Percentiles rank a stretch among this genome's conserved stretches.
Evolutionary conservation across 2,113 vertebrate species (phyloP).

Genomic region (Micronycteris hirsuta): DNA sequence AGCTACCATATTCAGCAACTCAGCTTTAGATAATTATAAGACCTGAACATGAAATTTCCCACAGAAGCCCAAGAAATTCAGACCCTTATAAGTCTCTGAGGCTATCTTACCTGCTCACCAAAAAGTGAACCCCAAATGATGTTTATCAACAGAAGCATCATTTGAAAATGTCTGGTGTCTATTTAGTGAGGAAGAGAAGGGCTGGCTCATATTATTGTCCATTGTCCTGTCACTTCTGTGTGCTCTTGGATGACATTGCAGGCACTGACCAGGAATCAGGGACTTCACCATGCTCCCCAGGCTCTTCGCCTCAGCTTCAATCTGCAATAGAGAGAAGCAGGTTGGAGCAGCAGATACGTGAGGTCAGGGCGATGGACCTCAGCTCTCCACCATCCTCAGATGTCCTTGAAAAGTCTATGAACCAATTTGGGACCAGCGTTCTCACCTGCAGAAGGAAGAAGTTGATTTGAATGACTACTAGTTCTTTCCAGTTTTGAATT

Average conservation of each 20-base stretch:
- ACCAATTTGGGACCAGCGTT: not conserved
- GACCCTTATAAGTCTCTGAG: not conserved
- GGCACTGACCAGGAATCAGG: not conserved
- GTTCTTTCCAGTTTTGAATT: not conserved
- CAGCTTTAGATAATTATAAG: not conserved
- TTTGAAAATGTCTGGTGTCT: not conserved
- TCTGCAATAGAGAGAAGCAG: not conserved
- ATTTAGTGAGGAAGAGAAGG: not conserved
- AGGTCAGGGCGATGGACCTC: not conserved
- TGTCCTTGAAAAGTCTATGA: not conserved
- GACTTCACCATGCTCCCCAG: not conserved
- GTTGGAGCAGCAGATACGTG: not conserved
- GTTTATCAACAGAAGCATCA: not conserved
- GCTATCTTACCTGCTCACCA: not conserved
- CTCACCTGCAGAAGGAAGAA: not conserved
- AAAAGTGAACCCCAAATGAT: not conserved
- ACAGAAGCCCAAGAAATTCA: not conserved
- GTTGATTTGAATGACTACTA: not conserved
- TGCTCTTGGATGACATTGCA: not conserved
- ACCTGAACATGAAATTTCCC: not conserved
- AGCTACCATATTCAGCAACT: not conserved
- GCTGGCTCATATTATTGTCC: not conserved
- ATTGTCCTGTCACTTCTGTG: not conserved
- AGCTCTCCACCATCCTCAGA: not conserved
- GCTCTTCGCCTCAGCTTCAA: not conserved